A percentile compares a stretch with the other conserved stretches of the same genome.
phyloP scores from a whole-genome alignment of 2,113 vertebrate species.

The Andinoacara biseriatus region DNA sequence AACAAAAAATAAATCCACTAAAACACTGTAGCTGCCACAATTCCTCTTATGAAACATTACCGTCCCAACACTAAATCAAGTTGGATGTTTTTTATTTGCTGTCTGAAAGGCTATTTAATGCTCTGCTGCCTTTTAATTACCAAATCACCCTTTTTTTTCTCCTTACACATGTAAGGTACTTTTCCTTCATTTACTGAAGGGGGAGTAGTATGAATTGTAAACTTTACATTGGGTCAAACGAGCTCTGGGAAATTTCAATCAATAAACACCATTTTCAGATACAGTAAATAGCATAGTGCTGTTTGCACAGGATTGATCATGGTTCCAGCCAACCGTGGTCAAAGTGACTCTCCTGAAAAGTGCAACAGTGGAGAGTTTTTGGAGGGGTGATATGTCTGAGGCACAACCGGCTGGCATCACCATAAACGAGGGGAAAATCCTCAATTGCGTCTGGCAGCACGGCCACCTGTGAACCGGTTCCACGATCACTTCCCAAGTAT shows the following conservation, averaged over 20 bases:
- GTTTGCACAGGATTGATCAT: constrained; percentile 49
- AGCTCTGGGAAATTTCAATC: constrained; percentile 46
- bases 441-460: not conserved
- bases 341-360: constrained; percentile 45
- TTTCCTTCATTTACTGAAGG: constrained; percentile 37
- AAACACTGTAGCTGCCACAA: constrained; percentile 57
- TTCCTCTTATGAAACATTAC: constrained; percentile 47
- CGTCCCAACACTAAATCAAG: constrained; percentile 25
- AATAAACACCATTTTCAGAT: constrained; percentile 52
- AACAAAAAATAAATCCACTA: not conserved
- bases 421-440: constrained; percentile 21
- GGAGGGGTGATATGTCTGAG: constrained; percentile 17
- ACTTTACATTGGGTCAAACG: constrained; percentile 41
- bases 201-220: constrained; percentile 37
- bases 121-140: constrained; percentile 42
- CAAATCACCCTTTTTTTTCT: constrained; percentile 24
- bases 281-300: constrained; percentile 42
- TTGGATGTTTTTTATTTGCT: constrained; percentile 33
- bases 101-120: constrained; percentile 47
- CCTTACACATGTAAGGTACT: not conserved
- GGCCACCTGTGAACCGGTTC: constrained; percentile 9
- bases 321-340: constrained; percentile 26
- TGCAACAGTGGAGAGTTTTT: constrained; percentile 12
- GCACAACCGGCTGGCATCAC: not conserved
- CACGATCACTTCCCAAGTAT: not conserved